Conservation (phyloP, 2,888 invertebrate genomes). For the Caenorhabditis virilis region DNA sequence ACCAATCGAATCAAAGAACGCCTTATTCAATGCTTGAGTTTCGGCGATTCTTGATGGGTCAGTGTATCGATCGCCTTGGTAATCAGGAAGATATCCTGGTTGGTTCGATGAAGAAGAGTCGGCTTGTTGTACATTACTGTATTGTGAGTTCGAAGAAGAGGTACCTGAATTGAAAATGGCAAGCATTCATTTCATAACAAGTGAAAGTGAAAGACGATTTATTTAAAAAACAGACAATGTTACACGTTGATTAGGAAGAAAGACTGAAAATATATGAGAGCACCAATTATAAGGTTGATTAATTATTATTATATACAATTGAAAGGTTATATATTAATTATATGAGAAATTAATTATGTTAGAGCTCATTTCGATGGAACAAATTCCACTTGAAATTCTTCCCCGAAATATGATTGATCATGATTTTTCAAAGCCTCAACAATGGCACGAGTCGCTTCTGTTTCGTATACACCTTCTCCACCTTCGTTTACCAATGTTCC, state of each 20-base stretch:
- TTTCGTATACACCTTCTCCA: constrained; percentile 9
- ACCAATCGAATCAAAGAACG: constrained; percentile 59
- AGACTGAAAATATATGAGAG: too few relatives aligned
- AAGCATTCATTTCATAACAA: too few relatives aligned
- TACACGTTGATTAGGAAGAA: too few relatives aligned
- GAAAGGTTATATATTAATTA: too few relatives aligned
- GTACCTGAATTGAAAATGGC: too few relatives aligned
- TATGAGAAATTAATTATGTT: too few relatives aligned
- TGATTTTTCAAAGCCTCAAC: constrained; percentile 20
- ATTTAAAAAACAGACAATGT: too few relatives aligned
- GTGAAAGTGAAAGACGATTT: too few relatives aligned
- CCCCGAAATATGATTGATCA: constrained; percentile 23
- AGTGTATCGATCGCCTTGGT: constrained; percentile 61
- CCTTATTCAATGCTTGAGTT: constrained; percentile 56
- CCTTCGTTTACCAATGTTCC: constrained; percentile 1
- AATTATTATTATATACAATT: too few relatives aligned
- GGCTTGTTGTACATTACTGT: constrained; percentile 19
- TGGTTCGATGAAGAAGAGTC: constrained; percentile 28
- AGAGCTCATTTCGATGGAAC: too few relatives aligned
- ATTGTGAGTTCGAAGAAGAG: too few relatives aligned
- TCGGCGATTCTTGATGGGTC: constrained; percentile 57
- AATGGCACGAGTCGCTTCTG: constrained; percentile 31
- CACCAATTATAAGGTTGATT: too few relatives aligned
- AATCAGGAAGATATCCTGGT: constrained; percentile 64
- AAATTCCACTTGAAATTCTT: constrained; percentile 26